Base-by-base conservation (phyloP, 2,888 invertebrate species). In the Orchesellides sinensis region DNA sequence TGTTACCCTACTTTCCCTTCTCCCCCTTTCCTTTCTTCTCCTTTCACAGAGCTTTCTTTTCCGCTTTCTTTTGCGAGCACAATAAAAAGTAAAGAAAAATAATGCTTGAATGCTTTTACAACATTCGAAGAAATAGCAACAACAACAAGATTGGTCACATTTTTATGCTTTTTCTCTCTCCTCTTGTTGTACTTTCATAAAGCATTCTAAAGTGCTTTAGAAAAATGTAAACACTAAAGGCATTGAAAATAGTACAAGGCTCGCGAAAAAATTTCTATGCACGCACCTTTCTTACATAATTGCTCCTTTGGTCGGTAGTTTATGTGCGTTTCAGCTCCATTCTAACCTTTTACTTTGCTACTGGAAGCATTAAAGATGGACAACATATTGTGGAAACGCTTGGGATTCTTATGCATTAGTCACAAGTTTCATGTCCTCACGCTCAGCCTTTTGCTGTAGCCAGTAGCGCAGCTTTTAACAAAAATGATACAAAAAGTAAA, bases 181-280 rank as follows among this genome's bases (percentile, higher is more conserved):
- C 21, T 52, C 12, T 23, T 54, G 54, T 12, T n/a, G n/a, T 10
- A 25, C 54, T 25, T 54, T 21, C 54, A 23, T 14, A 54, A 14
- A 14, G 10, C 10, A 40, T 40, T 2, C 40, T 1, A 3, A 49
- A 49, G 49, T 49, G 12, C 49, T 17, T 25, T 25, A 27, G n/a
- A 59, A 59, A 27, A 59, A 8, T 59, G 59, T 29, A 59, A 25
- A 59, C 27, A 59, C n/a, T 29, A 59, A 5, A 29, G 17, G 25
- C 21, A 56, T 23, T 3, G 45, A 21, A 21, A 65, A 25, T 6
- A 21, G 63, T 32, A 61, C 27, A 52, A 29, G 59, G 59, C 35
- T 72, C 27, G 72, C 59, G n/a, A n/a, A n/a, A 72, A 72, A 72
- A 59, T 56, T 59, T 54, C 45, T 45, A 35, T 72, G 59, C 40